A percentile compares a stretch with the other conserved stretches of the same genome.
phyloP scores from a whole-genome alignment of 1,140 invertebrate genomes.

The Calephelis virginiensis region DNA sequence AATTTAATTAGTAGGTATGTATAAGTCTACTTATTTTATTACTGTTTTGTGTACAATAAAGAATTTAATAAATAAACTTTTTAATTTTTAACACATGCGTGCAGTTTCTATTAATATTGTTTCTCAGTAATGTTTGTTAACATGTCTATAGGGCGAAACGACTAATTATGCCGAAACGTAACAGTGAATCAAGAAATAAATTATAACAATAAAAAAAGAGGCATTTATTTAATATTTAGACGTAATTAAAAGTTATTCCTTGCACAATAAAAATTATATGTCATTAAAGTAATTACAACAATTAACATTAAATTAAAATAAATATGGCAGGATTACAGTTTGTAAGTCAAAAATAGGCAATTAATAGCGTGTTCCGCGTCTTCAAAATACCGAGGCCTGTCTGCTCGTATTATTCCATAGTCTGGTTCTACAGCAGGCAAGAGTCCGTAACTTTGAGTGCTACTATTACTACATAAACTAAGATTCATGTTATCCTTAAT shows the following conservation, averaged over 20 bases:
- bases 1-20: no score
- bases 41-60: no score
- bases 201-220: not conserved
- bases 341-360: slow-evolving; percentile 62
- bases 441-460: slow-evolving; percentile 17
- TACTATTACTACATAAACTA: slow-evolving; percentile 35
- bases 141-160: no score
- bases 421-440: slow-evolving; percentile 64
- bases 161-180: no score
- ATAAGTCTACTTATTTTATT: no score
- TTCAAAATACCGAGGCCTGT: slow-evolving; percentile 67
- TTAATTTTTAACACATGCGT: no score
- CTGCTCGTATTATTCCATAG: slow-evolving; percentile 58
- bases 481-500: slow-evolving; percentile 36
- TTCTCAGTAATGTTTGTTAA: no score
- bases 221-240: not conserved
- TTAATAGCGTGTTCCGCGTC: slow-evolving; percentile 67
- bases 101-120: no score
- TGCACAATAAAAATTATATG: slow-evolving; percentile 6
- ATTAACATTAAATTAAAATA: slow-evolving; percentile 21
- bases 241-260: slow-evolving; percentile 1
- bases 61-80: no score
- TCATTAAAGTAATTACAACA: slow-evolving; percentile 22
- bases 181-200: no score
- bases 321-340: slow-evolving; percentile 42